Evolutionary conservation across 1,140 invertebrate species (phyloP), one percentile per base, ranked within the genome.

Genomic region (Lanistes nyassanus): DNA sequence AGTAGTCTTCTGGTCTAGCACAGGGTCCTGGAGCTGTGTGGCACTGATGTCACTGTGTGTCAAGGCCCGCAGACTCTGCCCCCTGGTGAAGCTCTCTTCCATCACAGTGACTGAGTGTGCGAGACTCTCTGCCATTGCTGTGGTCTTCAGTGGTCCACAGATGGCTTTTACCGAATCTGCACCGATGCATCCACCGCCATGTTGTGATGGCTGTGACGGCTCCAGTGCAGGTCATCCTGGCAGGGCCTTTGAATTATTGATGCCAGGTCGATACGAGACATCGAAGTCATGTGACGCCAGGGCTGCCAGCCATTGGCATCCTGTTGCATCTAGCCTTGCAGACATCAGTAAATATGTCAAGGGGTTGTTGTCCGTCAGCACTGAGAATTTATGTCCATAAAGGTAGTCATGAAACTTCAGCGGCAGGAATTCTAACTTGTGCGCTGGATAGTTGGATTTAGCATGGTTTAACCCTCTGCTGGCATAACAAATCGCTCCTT

Each of bases 391-490:
- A 19, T 65, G 58, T 21, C 60, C 53, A 21, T 64, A 39, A 16
- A 79, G 67, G 47, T 79, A 77, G 23, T 77, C 72, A 11, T 56
- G 23, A 62, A 80, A 76, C 58, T 78, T 78, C 26, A 79, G 56
- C 2, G 77, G 68, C 21, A 81, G 23, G 58, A 79, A 81, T 39
- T 80, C 79, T 3, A 76, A 31, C 68, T 76, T 80, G 68, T 78
- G 69, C 2, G 73, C 76, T 39, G 74, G 66, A 34, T 77, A 80
- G 42, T 6, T 47, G 9, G 9, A 13, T 16, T 47, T 74, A 26
- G 67, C 55, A 9, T 72, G 76, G 16, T 23, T 77, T 0, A 79
- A 36, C 7, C 74, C 62, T 34, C 77, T 29, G 66, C 76, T 83
- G 19, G 72, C 76, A 75, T 77, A 84, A 3, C 78, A 74, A 21